Conservation (phyloP, 2,113 vertebrate genomes). For the Numenius arquata region DNA sequence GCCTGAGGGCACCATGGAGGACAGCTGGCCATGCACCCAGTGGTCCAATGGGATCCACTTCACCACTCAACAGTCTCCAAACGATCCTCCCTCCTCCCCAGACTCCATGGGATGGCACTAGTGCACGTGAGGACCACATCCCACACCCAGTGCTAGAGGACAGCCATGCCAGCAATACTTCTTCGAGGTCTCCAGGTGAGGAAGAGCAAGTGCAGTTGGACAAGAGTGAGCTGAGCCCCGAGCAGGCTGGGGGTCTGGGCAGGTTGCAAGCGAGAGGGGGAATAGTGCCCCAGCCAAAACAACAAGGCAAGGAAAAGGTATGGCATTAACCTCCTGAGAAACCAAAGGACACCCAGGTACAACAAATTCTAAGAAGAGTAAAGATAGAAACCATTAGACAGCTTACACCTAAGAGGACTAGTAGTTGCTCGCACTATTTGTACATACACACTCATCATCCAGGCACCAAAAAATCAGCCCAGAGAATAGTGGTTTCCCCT, state of each 20-base stretch:
- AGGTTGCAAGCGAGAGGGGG: background rate
- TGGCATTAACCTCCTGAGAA: background rate
- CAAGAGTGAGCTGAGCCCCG: background rate
- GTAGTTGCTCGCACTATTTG: background rate
- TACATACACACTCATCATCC: background rate
- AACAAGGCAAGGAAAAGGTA: background rate
- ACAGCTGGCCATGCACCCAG: accelerated
- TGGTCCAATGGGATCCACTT: accelerated
- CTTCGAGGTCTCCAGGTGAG: background rate
- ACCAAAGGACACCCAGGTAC: background rate
- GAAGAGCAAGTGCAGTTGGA: background rate
- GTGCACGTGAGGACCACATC: accelerated
- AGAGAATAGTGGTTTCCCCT: background rate
- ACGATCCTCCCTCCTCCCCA: background rate
- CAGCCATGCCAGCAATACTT: accelerated
- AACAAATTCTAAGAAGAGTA: background rate
- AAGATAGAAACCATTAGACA: background rate
- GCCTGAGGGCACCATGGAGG: accelerated
- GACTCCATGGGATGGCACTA: background rate
- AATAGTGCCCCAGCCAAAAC: background rate
- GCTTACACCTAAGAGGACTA: background rate
- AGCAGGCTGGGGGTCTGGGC: background rate
- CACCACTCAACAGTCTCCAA: background rate
- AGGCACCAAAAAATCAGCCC: background rate
- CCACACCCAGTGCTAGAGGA: accelerated